Evolutionary conservation across 1,140 invertebrate species (phyloP), one percentile per base, ranked within the genome.

Genomic region (Parasteatoda tepidariorum): DNA sequence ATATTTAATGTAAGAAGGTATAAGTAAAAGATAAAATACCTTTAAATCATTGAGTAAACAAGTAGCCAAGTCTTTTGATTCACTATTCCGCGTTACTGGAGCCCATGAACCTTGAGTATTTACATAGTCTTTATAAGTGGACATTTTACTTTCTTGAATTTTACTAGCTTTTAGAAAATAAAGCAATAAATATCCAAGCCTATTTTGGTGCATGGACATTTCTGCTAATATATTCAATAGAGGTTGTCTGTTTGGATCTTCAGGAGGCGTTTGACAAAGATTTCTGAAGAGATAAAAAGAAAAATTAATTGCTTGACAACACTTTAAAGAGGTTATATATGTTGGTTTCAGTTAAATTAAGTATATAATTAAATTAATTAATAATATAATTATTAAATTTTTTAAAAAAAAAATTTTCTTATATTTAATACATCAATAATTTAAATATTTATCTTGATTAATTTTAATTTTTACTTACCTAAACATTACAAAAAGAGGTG

Each of bases 151-250:
- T 41, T 85, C 84, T 18, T 84, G 78, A 26, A 67, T 48, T 75
- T 85, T 85, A 28, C 94, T 93, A 73, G 94, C 93, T 92, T 95
- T 95, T 59, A 96, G 90, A 89, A 94, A 96, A 89, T 96, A 98
- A 26, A 98, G 89, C 61, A 98, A 90, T 85, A 95, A 91, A 88
- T 96, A 97, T 70, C 96, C 96, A 74, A 96, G 91, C 87, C 91
- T 91, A 4, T 93, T 92, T 87, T 94, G 92, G 86, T 92, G 89
- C 84, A 83, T 67, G 5, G 76, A 82, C 90, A 96, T 93, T 89
- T 94, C 95, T 86, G 92, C 93, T 57, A 95, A 91, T 64, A 93
- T 90, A 87, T 93, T 92, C 84, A 94, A 91, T 84, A 95, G 89
- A 70, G 94, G 90, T 88, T 95, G 94, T 87, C 93, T 91, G 81